These are phyloP conservation scores for Tetanocera ferruginea DNA, from an alignment of 2,888 invertebrate species.

Conservation along the genomic window DNA sequence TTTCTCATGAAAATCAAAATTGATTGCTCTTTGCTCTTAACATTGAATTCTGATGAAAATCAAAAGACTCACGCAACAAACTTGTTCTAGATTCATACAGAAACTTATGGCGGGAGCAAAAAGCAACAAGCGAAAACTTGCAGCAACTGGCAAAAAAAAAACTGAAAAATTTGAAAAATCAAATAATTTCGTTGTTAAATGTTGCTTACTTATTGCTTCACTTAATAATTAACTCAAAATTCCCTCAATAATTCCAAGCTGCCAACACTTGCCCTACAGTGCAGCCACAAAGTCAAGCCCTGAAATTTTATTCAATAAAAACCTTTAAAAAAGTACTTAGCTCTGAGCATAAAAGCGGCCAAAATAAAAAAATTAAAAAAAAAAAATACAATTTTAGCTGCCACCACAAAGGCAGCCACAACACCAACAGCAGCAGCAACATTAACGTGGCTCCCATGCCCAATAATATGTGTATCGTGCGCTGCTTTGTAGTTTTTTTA, in stretches of 20 bases:
- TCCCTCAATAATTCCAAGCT: not conserved
- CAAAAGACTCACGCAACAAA: too few species aligned
- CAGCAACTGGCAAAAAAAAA: too few species aligned
- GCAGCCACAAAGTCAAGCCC: too few species aligned
- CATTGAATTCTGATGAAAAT: too few species aligned
- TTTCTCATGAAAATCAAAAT: too few species aligned
- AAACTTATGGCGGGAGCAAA: too few species aligned
- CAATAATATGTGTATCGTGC: not conserved
- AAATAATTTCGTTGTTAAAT: not conserved
- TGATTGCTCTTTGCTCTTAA: too few species aligned
- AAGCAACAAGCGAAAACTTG: too few species aligned
- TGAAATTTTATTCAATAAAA: too few species aligned
- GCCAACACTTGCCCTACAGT: not conserved
- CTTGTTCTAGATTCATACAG: not conserved
- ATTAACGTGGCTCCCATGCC: not conserved
- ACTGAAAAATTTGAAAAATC: not conserved
- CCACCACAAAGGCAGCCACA: not conserved
- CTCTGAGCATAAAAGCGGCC: not conserved
- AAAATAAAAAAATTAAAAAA: not conserved
- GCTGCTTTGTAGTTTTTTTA: not conserved
- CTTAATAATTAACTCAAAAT: not conserved
- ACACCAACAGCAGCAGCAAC: constrained; percentile 9
- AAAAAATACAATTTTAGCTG: not conserved
- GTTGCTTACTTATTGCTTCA: constrained; percentile 16
- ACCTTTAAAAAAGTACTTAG: too few species aligned